Evolutionary conservation across 2,888 invertebrate species (phyloP), one percentile per base, ranked within the genome.

Genomic region (Stenurella melanura): DNA sequence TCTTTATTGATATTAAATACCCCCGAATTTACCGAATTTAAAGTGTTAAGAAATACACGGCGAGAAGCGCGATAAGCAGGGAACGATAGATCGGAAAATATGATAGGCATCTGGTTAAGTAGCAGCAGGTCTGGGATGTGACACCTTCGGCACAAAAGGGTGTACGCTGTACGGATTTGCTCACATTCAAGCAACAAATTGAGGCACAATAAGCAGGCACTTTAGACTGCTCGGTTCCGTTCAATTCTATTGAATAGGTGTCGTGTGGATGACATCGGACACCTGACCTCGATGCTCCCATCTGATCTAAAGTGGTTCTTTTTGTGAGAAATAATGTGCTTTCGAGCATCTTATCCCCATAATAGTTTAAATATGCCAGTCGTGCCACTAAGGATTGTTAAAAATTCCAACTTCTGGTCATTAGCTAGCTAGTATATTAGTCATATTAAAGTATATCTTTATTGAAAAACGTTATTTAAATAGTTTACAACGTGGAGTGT

Each of bases 181-280:
- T 85, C 81, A 82, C 83, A 83, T 85, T 83, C 84, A 81, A 75
- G 76, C 82, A 82, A 83, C 82, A 85, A 83, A 85, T 85, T 82
- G 85, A 83, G 78, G 82, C 75, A 85, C 85, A 85, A 85, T 85
- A 85, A 85, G 84, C 83, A 84, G 85, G 83, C 84, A 85, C 85
- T 85, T 84, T 83, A 83, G 80, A 81, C 80, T 84, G 83, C 85
- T 69, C 78, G 74, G 80, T 78, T 74, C 81, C 70, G 77, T 81
- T 79, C 77, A 74, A 80, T 83, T 75, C 80, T 64, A 83, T 84
- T 82, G 82, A 84, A 79, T 80, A 83, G 85, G 85, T 85, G 85
- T 84, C 83, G 82, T 80, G 83, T 81, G 81, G 85, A 83, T 85
- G 84, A 82, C 81, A 85, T 83, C 80, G 84, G 84, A 85, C 85